Evolutionary conservation across 2,888 invertebrate genomes (phyloP).

Genomic region (Diaphora mendica): DNA sequence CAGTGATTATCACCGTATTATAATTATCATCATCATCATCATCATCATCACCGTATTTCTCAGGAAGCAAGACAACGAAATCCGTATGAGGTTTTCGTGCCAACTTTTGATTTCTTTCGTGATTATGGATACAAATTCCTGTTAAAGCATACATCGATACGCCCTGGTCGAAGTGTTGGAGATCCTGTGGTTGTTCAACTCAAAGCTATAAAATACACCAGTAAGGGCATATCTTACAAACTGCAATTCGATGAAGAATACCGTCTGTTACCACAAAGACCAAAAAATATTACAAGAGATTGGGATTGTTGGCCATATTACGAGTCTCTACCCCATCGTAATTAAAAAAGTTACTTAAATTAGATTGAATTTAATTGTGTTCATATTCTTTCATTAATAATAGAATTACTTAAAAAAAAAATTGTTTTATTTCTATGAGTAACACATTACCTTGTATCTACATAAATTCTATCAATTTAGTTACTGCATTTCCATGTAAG

Average conservation of each 20-base stretch:
- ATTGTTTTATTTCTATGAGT: too few relatives aligned
- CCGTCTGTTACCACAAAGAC: slow-evolving; percentile 18
- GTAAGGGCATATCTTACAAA: slow-evolving; percentile 18
- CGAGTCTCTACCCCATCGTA: slow-evolving; percentile 22
- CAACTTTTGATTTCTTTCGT: slow-evolving; percentile 19
- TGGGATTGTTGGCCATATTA: slow-evolving; percentile 21
- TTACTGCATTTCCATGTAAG: too few relatives aligned
- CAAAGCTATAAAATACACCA: slow-evolving; percentile 19
- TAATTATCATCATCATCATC: slow-evolving; percentile 17
- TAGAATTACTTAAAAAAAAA: too few relatives aligned
- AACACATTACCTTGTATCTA: too few relatives aligned
- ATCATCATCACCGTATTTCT: slow-evolving; percentile 17
- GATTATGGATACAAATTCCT: slow-evolving; percentile 19
- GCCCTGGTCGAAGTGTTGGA: slow-evolving; percentile 19
- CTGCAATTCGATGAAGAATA: slow-evolving; percentile 20
- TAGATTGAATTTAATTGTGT: too few relatives aligned
- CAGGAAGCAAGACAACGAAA: slow-evolving; percentile 10
- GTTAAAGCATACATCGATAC: slow-evolving; percentile 18
- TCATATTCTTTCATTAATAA: too few relatives aligned
- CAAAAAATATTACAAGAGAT: slow-evolving; percentile 22
- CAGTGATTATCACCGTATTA: slow-evolving; percentile 14
- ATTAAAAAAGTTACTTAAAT: neutral
- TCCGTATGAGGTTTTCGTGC: slow-evolving; percentile 18
- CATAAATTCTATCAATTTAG: too few relatives aligned
- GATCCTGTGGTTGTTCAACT: slow-evolving; percentile 19